Evolutionary conservation across 2,888 invertebrate genomes (phyloP).

Genomic region (Laothoe populi): DNA sequence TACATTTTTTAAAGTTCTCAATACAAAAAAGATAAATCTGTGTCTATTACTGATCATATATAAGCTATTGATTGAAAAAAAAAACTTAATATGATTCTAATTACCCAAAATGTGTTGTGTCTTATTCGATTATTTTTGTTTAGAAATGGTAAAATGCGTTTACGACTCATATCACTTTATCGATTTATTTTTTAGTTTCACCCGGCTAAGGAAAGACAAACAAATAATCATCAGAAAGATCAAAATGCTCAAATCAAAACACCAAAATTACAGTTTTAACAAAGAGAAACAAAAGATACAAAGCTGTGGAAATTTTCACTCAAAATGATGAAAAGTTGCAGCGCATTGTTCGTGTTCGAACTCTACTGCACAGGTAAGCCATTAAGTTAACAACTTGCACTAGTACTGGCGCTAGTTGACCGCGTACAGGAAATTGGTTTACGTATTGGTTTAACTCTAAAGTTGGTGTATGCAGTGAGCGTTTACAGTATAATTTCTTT

Average conservation of each 20-base stretch:
- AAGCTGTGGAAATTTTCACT: background rate
- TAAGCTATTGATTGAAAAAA: too few relatives aligned
- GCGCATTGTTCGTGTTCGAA: background rate
- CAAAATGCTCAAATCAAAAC: background rate
- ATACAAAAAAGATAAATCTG: too few relatives aligned
- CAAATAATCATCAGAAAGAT: too few relatives aligned
- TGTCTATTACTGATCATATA: too few relatives aligned
- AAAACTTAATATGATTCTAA: too few relatives aligned
- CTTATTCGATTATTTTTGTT: too few relatives aligned
- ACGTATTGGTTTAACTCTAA: background rate
- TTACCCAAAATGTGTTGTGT: too few relatives aligned
- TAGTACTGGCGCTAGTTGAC: background rate
- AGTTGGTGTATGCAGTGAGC: background rate
- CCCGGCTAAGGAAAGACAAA: too few relatives aligned
- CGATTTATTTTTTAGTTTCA: too few relatives aligned
- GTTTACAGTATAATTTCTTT: background rate
- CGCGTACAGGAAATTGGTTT: constrained; percentile 12
- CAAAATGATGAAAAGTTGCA: background rate
- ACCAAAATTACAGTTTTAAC: background rate
- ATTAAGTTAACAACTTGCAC: constrained; percentile 1
- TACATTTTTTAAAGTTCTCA: too few relatives aligned
- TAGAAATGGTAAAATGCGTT: too few relatives aligned
- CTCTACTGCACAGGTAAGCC: background rate
- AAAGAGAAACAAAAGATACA: background rate
- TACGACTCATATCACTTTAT: too few relatives aligned